These are phyloP conservation scores for Ascaphus truei DNA, from an alignment of 2,113 vertebrate genomes.

Conservation along the genomic window DNA sequence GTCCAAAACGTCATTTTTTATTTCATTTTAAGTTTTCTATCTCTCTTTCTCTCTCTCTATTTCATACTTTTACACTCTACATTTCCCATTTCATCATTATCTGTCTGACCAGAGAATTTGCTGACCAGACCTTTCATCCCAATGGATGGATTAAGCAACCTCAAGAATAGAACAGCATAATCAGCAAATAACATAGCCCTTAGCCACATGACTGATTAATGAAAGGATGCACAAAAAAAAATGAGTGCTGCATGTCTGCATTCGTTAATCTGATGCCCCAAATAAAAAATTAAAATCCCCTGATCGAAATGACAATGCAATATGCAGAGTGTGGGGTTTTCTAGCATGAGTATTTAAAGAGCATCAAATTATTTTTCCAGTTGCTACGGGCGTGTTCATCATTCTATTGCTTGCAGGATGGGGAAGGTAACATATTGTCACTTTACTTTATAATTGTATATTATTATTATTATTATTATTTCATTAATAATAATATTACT, in stretches of 20 bases:
- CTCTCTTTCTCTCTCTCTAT: background rate
- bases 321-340: background rate
- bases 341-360: slow-evolving; percentile 6
- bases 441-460: background rate
- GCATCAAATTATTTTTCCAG: background rate
- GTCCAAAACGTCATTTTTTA: too few relatives aligned
- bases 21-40: background rate
- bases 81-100: background rate
- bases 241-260: background rate
- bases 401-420: background rate
- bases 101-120: background rate
- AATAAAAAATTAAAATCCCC: slow-evolving; percentile 7
- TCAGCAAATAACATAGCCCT: slow-evolving; percentile 6
- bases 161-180: slow-evolving; percentile 5
- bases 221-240: background rate
- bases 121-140: slow-evolving; percentile 12
- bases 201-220: background rate
- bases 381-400: background rate
- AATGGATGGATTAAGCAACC: background rate
- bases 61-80: background rate
- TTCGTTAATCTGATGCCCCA: background rate
- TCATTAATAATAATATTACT: background rate
- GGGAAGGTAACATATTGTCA: slow-evolving; percentile 2
- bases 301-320: background rate
- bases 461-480: background rate